Evolutionary conservation across 2,797 vertebrate genomes (phyloP), one percentile per base, ranked within the genome.

Genomic region (Lophotriccus pileatus): DNA sequence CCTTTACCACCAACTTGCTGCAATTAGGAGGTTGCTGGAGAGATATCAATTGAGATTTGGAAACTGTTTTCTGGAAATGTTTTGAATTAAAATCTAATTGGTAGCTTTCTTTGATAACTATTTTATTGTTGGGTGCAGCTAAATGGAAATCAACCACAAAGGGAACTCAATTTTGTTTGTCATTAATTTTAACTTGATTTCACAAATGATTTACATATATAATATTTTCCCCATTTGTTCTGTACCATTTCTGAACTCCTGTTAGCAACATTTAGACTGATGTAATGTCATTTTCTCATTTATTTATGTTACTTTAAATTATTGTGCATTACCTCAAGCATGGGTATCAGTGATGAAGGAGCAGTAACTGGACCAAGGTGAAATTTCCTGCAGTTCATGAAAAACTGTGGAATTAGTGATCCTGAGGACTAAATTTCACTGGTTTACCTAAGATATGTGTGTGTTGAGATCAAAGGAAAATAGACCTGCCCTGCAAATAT

Each of bases 21-120:
- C 96, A 98, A 97, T 98, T 98, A 98, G 92, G 86, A 94, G 94
- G 94, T 89, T 97, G 96, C 90, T 97, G 96, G 96, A 97, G 96
- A 94, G 95, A 97, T 97, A 97, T 97, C 97, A 97, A 87, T 95
- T 93, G 96, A 96, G 97, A 97, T 97, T 97, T 97, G 94, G 37
- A 95, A 96, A 93, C 93, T 93, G 90, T 93, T 97, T 97, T 93
- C 69, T 91, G 96, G 93, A 97, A 96, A 97, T 98, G 98, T 97
- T 98, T 98, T 96, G 91, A 98, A 97, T 98, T 98, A 98, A 97
- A 96, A 97, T 95, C 96, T 92, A 95, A 98, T 97, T 98, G 97
- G 97, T 97, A 97, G 95, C 94, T 97, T 97, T 97, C 97, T 98
- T 98, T 98, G 97, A 97, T 97, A 98, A 97, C 93, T 94, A 53